Evolutionary conservation across 2,113 vertebrate species (phyloP), one percentile per base, ranked within the genome.

Genomic region (Etheostoma spectabile): DNA sequence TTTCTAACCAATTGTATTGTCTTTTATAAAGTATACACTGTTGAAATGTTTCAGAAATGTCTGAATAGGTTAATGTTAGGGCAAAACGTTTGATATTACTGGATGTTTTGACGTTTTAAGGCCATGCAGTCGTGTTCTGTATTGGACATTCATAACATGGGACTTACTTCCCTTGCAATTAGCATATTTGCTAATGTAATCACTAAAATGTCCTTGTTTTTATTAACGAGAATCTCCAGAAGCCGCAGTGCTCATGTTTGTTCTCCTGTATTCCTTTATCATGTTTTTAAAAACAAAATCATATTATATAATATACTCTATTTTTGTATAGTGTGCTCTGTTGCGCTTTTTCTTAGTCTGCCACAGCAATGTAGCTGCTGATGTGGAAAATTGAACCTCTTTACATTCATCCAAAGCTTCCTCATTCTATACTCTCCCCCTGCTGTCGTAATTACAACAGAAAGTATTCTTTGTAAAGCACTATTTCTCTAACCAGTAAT

Each of bases 371-470:
- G 64, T 74, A 78, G 49, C 81, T 48, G 59, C 51, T 3, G 51
- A 70, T 73, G 76, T 85, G 67, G 79, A 86, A 87, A 86, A 78
- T 78, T 33, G 2, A 74, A 74, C 66, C 53, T 61, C 80, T 85
- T 89, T 83, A 64, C 72, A 80, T 87, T 88, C 66, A 88, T 87
- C 89, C 87, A 92, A 90, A 91, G 86, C 63, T 45, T 81, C 21
- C 42, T 53, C 2, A 7, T 74, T 84, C 77, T 79, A 27, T 63
- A 67, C 24, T 73, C 24, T 52, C 42, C 57, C 48, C 62, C 67
- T 2, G 8, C 48, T 78, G 63, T 84, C n/a, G 12, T 86, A 79
- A 90, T 88, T 83, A 59, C 51, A 80, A 71, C 69, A 85, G 35
- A 61, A 73, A 75, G 52, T 86, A 79, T 84, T 88, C 80, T 77